Evolutionary conservation across 2,888 invertebrate genomes (phyloP), one percentile per base, ranked within the genome.

Genomic region (Drosophila bunnanda): DNA sequence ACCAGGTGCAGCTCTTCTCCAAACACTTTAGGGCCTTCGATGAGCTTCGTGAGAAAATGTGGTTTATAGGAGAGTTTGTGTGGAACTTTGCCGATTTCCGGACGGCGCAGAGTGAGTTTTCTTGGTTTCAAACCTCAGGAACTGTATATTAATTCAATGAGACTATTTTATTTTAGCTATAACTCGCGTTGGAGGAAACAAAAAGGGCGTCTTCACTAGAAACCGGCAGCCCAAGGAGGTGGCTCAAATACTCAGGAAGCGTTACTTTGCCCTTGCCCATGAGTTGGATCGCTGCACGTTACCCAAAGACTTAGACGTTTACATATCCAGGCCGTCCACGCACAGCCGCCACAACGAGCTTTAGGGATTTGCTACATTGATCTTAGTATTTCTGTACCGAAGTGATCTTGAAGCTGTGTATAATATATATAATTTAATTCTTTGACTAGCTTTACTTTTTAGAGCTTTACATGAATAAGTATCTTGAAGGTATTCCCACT

Each of bases 81-180:
- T 99, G 99, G 99, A 99, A 99, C 92, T 99, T 99, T 92, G 99
- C 99, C 1, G 99, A 99, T 92, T 99, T 99, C 91, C 97, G 98
- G 93, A 99, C 99, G 5, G 96, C 95, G 60, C 97, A 98, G 93
- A 94, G 97, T 97, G 91, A 92, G 93, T 89, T 30, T 25, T 28
- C 1, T 22, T 7, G 0, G 10, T 1, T 20, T 30, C 2, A 8
- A 13, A 7, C 6, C 7, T n/a, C 7, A 6, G 2, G 1, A 32
- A 17, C 4, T 32, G 13, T 10, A 2, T 22, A 0, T 10, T 32
- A 22, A 32, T 7, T 13, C 7, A 20, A 4, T 15, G 17, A 15
- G 0, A 3, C 2, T 7, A 2, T 17, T 67, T 1, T 3, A 3
- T 28, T 65, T 13, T 15, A 65, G 64, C 67, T 2, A 65, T 65